A percentile compares a stretch with the other conserved stretches of the same genome.
Evolutionary conservation across 2,888 invertebrate species (phyloP).

Genomic region (Argyra leucocephala): DNA sequence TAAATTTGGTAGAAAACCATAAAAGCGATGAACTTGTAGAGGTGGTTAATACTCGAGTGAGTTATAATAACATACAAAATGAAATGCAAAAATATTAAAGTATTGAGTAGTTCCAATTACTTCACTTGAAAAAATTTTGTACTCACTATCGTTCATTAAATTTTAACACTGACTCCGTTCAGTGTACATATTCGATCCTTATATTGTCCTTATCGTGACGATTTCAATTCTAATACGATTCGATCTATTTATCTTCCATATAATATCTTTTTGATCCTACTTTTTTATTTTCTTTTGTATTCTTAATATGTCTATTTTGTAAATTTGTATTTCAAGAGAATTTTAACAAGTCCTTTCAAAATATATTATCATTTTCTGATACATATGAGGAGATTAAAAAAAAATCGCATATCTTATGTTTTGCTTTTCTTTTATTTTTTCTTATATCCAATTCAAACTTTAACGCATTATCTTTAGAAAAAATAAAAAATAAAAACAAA

Average conservation of each 20-base stretch:
- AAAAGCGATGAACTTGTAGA: no score
- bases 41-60: no score
- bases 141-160: no score
- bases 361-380: not conserved
- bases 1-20: no score
- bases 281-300: not conserved
- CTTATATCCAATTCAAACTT: not conserved
- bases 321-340: not conserved
- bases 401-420: not conserved
- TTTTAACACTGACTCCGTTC: no score
- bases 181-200: no score
- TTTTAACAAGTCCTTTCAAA: not conserved
- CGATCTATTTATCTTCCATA: not conserved
- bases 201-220: no score
- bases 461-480: not conserved
- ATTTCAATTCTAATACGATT: not conserved
- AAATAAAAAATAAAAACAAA: not conserved
- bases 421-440: not conserved
- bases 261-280: not conserved
- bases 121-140: no score
- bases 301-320: not conserved
- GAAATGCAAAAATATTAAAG: no score
- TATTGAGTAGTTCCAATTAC: no score
- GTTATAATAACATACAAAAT: no score
- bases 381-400: not conserved